A percentile compares a stretch with the other conserved stretches of the same genome.
These are phyloP conservation scores for Apogon talboti DNA, from an alignment of 2,797 vertebrate species.

Conservation along the genomic window DNA sequence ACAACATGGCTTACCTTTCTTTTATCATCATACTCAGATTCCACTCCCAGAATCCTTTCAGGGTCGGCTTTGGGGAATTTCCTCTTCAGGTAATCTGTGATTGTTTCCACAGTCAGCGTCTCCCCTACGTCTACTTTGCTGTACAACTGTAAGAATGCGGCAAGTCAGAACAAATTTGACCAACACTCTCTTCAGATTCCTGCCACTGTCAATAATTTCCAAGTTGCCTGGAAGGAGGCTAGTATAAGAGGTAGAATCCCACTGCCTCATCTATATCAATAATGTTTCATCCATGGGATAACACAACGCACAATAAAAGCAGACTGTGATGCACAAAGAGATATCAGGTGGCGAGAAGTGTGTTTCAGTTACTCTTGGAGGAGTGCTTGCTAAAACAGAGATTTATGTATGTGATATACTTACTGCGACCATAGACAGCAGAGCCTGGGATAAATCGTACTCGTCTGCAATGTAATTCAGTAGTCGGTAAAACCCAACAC, in stretches of 20 bases:
- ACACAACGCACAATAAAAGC: slow-evolving; percentile 44
- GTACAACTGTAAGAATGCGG: slow-evolving; percentile 87
- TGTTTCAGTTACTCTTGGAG: slow-evolving; percentile 29
- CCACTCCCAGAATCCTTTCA: slow-evolving; percentile 84
- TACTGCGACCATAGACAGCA: slow-evolving; percentile 88
- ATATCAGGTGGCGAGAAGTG: slow-evolving; percentile 25
- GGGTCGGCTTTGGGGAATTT: slow-evolving; percentile 87
- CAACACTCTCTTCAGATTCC: slow-evolving; percentile 40
- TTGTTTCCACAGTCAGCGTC: slow-evolving; percentile 83
- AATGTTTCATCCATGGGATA: slow-evolving; percentile 46
- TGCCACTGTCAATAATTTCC: slow-evolving; percentile 54
- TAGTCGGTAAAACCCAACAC: slow-evolving; percentile 91
- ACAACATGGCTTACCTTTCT: slow-evolving; percentile 84
- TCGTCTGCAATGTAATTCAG: slow-evolving; percentile 93
- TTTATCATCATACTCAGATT: slow-evolving; percentile 88
- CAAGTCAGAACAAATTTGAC: slow-evolving; percentile 50
- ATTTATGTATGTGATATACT: slow-evolving; percentile 74
- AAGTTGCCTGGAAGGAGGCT: slow-evolving; percentile 37
- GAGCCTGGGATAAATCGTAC: slow-evolving; percentile 88
- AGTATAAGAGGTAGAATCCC: slow-evolving; percentile 42
- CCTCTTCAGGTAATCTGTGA: slow-evolving; percentile 85
- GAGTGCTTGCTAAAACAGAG: slow-evolving; percentile 50
- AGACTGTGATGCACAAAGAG: slow-evolving; percentile 40
- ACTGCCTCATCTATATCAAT: slow-evolving; percentile 49
- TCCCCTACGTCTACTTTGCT: slow-evolving; percentile 81